Base-by-base conservation (phyloP, 35 echinoderm and acorn worm genomes). In the Acanthaster planci region DNA sequence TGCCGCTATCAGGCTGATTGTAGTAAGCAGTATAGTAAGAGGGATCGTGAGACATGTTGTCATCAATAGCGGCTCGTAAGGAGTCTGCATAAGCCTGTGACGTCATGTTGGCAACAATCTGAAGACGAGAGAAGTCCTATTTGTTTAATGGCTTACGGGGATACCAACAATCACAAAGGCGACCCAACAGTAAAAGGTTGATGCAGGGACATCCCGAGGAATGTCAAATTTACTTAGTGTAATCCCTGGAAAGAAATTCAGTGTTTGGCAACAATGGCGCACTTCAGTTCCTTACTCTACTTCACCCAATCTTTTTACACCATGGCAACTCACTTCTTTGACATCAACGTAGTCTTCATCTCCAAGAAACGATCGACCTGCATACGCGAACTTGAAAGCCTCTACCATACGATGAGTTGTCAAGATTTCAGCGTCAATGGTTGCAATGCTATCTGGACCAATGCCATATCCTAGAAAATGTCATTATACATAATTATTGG, bases 71-170 rank as follows among this genome's bases (percentile, higher is more conserved):
- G 4, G 37, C 78, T 4, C 91, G 51, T 22, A 97, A 52, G 10
- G 32, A 51, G 35, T 93, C 88, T 27, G 95, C 95, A 84, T 81
- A 97, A 10, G 58, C 15, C 12, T 90, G 84, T 18, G 80, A 87
- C 18, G 88, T 93, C 91, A 97, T 93, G 51, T 93, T 82, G 3
- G 86, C 40, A 12, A 93, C 85, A 8, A 97, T 19, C 95, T 97
- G 42, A 47, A 47, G 4, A 47, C 42, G 4, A 47, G 12, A 47
- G 12, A 47, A 47, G n/a, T n/a, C n/a, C n/a, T n/a, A n/a, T n/a
- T n/a, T n/a, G n/a, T n/a, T n/a, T n/a, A n/a, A n/a, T n/a, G n/a
- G n/a, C n/a, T n/a, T n/a, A n/a, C n/a, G n/a, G n/a, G n/a, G n/a
- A n/a, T n/a, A n/a, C n/a, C n/a, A n/a, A n/a, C n/a, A n/a, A n/a